Conservation (phyloP, 2,113 vertebrate species). For the Pituophis catenifer region DNA sequence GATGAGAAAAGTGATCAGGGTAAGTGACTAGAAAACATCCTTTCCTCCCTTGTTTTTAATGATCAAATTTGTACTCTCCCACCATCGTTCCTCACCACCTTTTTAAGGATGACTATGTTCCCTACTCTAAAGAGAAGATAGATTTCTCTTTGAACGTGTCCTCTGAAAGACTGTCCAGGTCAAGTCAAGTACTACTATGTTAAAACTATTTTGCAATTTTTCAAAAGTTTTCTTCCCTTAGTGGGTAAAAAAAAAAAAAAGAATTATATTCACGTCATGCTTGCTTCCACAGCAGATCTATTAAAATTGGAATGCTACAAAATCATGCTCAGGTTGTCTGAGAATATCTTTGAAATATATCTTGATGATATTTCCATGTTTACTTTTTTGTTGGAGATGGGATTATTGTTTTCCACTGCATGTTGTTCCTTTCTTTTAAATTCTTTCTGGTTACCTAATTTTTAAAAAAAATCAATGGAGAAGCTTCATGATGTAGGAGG, state of each 20-base stretch:
- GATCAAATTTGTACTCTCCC: not conserved
- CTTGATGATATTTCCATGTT: not conserved
- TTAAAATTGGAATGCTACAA: not conserved
- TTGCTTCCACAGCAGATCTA: not conserved
- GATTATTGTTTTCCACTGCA: not conserved
- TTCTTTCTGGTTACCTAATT: not conserved
- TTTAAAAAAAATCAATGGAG: not conserved
- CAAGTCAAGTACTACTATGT: not conserved
- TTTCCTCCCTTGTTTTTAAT: not conserved
- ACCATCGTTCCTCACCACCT: not conserved
- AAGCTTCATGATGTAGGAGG: not conserved
- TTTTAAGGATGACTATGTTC: no score
- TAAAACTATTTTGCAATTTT: not conserved
- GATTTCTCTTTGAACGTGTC: not conserved
- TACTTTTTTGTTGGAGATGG: not conserved
- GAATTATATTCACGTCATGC: not conserved
- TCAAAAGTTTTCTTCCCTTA: not conserved
- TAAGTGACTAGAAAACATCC: not conserved
- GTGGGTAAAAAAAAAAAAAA: not conserved
- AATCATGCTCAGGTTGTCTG: not conserved
- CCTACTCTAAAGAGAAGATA: not conserved
- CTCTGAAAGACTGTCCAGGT: not conserved
- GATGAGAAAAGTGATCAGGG: not conserved
- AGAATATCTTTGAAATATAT: not conserved
- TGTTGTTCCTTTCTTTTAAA: not conserved